Conservation (phyloP, 2,113 vertebrate species). For the Coptodon rendalli region DNA sequence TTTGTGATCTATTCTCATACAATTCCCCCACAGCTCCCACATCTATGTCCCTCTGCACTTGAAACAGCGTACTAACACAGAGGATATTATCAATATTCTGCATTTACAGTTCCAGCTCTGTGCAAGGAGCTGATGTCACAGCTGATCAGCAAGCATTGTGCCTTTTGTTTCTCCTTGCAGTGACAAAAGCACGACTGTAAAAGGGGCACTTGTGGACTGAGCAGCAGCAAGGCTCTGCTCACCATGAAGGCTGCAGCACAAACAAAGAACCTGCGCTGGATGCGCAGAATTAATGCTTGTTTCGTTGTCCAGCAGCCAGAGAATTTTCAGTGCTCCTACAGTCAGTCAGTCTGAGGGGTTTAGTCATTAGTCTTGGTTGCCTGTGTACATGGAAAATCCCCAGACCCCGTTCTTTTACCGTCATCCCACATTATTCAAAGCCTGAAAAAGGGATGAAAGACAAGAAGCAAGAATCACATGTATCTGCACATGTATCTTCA, state of each 20-base stretch:
- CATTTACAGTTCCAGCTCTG: not conserved
- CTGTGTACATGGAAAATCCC: not conserved
- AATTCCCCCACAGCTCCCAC: not conserved
- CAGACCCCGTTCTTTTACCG: not conserved
- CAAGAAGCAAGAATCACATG: not conserved
- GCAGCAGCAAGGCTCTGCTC: not conserved
- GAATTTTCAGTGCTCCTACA: not conserved
- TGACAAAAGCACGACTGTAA: conserved; percentile 44
- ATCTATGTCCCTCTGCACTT: not conserved
- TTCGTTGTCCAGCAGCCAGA: not conserved
- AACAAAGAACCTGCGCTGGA: not conserved
- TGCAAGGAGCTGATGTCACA: conserved; percentile 41
- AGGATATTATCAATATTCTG: not conserved
- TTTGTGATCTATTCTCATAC: not conserved
- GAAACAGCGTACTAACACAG: not conserved
- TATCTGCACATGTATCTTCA: not conserved
- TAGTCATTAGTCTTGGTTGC: not conserved
- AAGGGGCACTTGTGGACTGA: not conserved
- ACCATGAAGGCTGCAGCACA: not conserved
- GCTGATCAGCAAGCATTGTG: conserved; percentile 13
- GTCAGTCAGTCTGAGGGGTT: not conserved
- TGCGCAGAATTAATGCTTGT: not conserved
- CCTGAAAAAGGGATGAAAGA: not conserved
- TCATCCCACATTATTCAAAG: not conserved
- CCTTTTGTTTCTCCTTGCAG: conserved; percentile 50